Evolutionary conservation across 2,113 vertebrate species (phyloP), one percentile per base, ranked within the genome.

Genomic region (Sula dactylatra): DNA sequence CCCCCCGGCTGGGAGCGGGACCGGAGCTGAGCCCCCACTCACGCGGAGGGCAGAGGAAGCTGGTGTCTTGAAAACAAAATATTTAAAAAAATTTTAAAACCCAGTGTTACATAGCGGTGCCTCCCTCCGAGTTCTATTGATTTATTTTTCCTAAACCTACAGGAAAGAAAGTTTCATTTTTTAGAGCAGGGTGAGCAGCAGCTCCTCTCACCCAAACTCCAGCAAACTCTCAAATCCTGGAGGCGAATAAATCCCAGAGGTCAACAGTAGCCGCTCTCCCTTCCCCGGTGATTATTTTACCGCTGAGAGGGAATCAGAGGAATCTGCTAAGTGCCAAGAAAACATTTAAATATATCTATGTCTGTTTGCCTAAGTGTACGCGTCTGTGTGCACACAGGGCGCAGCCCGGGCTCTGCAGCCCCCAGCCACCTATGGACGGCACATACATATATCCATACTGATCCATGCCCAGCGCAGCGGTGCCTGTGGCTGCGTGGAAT

Each of bases 401-500:
- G 8, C 42, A 61, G 34, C 71, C 58, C 47, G 6, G 29, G 36
- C n/a, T 4, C 61, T 6, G 32, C 69, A 31, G 17, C 42, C 61
- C 52, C 55, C 49, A 5, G 21, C 16, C 64, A 6, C 86, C 70
- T 52, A 38, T 27, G 9, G 61, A 24, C 31, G 1, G 47, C 34
- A 13, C 55, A 2, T 34, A 19, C 4, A 20, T 2, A 19, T 4
- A 16, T 62, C n/a, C 59, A 45, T 14, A 13, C 18, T 3, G 24
- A 13, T 11, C 11, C 44, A 4, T 0, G 3, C 36, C 1, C 34
- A 45, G 24, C 62, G 4, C 10, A 6, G 9, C 14, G 7, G 8
- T 4, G 62, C 56, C 32, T 59, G 2, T 12, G 36, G 31, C 47
- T 27, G 40, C 8, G 7, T 13, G 3, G 1, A 8, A 15, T 6